A percentile compares a stretch with the other conserved stretches of the same genome.
phyloP scores from a whole-genome alignment of 2,888 invertebrate species.

The Melinopterus prodromus region DNA sequence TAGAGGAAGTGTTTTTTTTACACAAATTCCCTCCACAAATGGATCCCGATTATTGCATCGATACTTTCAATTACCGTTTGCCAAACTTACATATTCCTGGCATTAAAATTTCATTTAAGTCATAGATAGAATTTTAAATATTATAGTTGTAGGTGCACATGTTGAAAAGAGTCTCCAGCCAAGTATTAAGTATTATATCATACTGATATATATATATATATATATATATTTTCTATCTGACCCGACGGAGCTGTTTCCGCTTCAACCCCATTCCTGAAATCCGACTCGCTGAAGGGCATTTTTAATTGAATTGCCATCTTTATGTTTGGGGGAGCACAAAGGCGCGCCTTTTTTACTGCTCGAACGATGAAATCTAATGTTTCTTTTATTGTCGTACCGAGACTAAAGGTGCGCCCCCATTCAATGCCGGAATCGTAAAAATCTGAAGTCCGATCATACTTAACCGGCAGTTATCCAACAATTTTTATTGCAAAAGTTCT shows the following conservation, averaged over 20 bases:
- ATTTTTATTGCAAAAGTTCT: neutral
- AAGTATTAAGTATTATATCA: neutral
- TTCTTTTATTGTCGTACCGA: neutral
- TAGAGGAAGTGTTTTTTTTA: too few species aligned
- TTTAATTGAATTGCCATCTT: conserved; percentile 4
- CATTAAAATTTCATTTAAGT: neutral
- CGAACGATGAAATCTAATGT: neutral
- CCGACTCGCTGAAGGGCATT: neutral
- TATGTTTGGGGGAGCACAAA: neutral
- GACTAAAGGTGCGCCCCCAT: neutral
- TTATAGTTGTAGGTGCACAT: neutral
- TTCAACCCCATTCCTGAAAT: neutral
- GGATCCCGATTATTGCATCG: too few species aligned
- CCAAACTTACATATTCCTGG: neutral
- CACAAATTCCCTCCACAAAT: too few species aligned
- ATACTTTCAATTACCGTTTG: too few species aligned
- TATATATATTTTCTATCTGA: neutral
- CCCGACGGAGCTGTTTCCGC: neutral
- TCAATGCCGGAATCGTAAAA: neutral
- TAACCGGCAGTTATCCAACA: neutral
- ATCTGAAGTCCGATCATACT: neutral
- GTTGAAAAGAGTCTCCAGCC: neutral
- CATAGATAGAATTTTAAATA: neutral
- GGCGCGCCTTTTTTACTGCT: neutral
- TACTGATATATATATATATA: neutral